A percentile compares a stretch with the other conserved stretches of the same genome.
These are phyloP conservation scores for Shargacucullia verbasci DNA, from an alignment of 2,888 invertebrate species.

Conservation along the genomic window DNA sequence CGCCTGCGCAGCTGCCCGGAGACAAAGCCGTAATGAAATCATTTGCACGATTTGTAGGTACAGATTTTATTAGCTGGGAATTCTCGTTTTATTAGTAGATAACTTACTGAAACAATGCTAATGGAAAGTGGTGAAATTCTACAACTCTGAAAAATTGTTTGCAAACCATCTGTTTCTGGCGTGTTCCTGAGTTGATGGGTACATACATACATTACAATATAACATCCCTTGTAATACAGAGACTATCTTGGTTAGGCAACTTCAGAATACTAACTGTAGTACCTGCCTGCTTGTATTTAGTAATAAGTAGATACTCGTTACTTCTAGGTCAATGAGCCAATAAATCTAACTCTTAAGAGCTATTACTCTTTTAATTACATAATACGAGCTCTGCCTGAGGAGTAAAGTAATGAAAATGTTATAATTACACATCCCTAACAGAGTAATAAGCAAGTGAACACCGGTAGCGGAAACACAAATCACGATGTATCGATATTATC, in stretches of 20 bases:
- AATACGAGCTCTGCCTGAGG: slow-evolving; percentile 7
- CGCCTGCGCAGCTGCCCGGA: slow-evolving; percentile 23
- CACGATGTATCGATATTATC: slow-evolving; percentile 62
- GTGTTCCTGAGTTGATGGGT: no score
- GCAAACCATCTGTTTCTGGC: no score
- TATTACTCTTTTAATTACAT: slow-evolving; percentile 28
- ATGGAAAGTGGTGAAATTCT: no score
- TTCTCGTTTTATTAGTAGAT: slow-evolving; percentile 1
- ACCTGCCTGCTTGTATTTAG: no score
- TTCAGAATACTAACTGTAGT: no score
- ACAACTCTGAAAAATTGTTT: no score
- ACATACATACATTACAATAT: no score
- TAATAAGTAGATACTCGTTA: neutral
- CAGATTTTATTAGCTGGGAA: slow-evolving; percentile 13
- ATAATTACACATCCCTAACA: slow-evolving; percentile 36
- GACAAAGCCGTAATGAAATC: slow-evolving; percentile 22
- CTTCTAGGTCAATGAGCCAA: slow-evolving; percentile 13
- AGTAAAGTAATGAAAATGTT: slow-evolving; percentile 18
- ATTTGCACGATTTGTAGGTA: slow-evolving; percentile 25
- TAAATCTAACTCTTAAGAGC: slow-evolving; percentile 21
- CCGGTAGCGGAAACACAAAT: slow-evolving; percentile 83
- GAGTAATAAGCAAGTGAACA: slow-evolving; percentile 68
- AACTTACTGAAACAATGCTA: no score
- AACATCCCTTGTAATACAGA: no score
- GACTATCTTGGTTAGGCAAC: no score